A percentile compares a stretch with the other conserved stretches of the same genome.
These are phyloP conservation scores for Sinocyclocheilus grahami DNA, from an alignment of 2,113 vertebrate species.

Conservation along the genomic window DNA sequence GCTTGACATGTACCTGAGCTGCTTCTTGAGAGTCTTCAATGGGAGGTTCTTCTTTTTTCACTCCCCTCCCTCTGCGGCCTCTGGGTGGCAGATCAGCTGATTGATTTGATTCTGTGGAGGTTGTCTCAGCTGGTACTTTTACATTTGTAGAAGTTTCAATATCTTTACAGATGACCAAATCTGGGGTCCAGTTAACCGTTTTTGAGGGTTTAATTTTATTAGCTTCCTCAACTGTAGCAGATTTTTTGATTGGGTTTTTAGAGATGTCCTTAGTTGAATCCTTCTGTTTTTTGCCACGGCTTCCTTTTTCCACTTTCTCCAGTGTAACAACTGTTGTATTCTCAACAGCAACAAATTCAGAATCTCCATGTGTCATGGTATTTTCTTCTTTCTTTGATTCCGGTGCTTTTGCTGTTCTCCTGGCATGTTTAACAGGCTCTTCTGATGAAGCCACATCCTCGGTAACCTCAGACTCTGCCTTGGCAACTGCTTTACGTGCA, in stretches of 20 bases:
- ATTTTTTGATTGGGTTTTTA: neutral
- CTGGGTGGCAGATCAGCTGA: slow-evolving; percentile 43
- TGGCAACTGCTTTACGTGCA: slow-evolving; percentile 39
- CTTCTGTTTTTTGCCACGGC: slow-evolving; percentile 41
- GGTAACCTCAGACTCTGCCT: neutral
- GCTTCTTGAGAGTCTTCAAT: neutral
- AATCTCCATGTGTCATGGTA: too few species aligned
- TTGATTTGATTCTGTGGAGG: slow-evolving; percentile 44
- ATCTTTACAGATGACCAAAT: slow-evolving; percentile 44
- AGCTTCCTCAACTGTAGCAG: neutral
- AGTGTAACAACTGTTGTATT: neutral
- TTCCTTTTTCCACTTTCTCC: slow-evolving; percentile 50
- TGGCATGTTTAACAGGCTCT: slow-evolving; percentile 2
- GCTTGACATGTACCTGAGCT: neutral
- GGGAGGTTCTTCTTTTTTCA: slow-evolving; percentile 56
- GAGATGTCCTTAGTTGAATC: slow-evolving; percentile 29
- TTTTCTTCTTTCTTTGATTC: neutral
- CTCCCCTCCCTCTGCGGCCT: slow-evolving; percentile 64
- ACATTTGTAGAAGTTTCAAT: slow-evolving; percentile 30
- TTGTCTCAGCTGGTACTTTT: neutral
- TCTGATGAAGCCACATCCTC: neutral
- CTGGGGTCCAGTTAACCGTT: slow-evolving; percentile 58
- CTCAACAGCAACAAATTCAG: neutral
- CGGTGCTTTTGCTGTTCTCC: neutral
- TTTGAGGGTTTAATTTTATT: slow-evolving; percentile 41